Evolutionary conservation across 1,140 invertebrate genomes (phyloP), one percentile per base, ranked within the genome.

Genomic region (Anadara kagoshimensis): DNA sequence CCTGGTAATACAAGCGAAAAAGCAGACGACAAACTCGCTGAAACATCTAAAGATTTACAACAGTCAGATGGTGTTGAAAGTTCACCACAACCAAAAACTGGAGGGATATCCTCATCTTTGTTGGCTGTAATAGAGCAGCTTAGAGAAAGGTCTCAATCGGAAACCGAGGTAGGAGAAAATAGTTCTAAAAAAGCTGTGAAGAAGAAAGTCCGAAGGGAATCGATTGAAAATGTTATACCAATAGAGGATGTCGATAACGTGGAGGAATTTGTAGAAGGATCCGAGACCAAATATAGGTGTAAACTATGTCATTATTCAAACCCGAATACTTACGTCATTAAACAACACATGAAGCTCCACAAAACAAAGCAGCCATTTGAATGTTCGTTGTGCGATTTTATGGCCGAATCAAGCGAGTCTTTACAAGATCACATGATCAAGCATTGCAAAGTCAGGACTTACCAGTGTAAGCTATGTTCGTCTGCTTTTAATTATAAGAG

Each of bases 81-180:
- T 49, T 59, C 58, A 78, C 29, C 29, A 53, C n/a, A 78, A 67
- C 64, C 76, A 59, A 79, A 80, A 76, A 61, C 73, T 49, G 73
- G 74, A 59, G 85, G 87, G 4, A 89, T 89, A 53, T 87, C 87
- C 49, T 86, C 85, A 22, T 88, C 88, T 20, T 73, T 89, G 16
- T 76, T 89, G 44, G 86, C 87, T 20, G 88, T 88, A 22, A 89
- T 89, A 71, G 88, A 89, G 68, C 87, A 89, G 61, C 73, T 89
- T 0, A 75, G 88, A 54, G 85, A 88, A 71, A 58, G 83, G n/a
- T 84, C 85, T 4, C 73, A 79, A 24, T 81, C 81, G n/a, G 86
- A 87, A 59, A 73, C 74, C 45, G 86, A 85, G 24, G 24, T 67
- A 0, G 78, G 82, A 47, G 78, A 81, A 26, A 73, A 36, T 36